Evolutionary conservation across 1,140 invertebrate species (phyloP), one percentile per base, ranked within the genome.

Genomic region (Drosophila burlai): DNA sequence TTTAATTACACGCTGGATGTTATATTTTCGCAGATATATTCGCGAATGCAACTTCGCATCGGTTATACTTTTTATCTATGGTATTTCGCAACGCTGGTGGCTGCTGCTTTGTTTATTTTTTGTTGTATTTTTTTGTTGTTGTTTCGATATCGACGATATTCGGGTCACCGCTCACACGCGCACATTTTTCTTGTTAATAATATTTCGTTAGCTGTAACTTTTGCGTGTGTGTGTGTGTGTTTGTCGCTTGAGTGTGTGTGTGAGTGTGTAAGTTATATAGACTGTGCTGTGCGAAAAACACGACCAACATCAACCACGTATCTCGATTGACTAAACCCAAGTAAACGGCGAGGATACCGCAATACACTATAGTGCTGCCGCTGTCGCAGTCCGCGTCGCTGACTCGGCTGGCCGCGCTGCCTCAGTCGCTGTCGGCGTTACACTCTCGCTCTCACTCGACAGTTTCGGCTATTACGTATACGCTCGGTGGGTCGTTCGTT

Each of bases 291-390:
- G 80, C 81, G 84, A 92, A 93, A 90, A 93, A 90, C 91, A 93
- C 92, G 91, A 92, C 91, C 90, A 93, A 92, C 90, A 91, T 91
- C 92, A 92, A 92, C 91, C 87, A 91, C 92, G 92, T 90, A 92
- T 91, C 90, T 92, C 92, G 91, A 93, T 93, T 93, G 84, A 93
- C 90, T 93, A 92, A 93, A 86, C 84, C 74, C 90, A 93, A 92
- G 86, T 81, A 92, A 90, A 83, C 75, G 91, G 77, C 91, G 85
- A 93, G 91, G 89, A 93, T 92, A 83, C 92, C 91, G 83, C 85
- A 80, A 92, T 86, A 92, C 83, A 91, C 84, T 89, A 81, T 50
- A 80, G 58, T 74, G 52, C n/a, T 45, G 47, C 24, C 54, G 18
- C 67, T 45, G 61, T 42, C 36, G 10, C 74, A 13, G 57, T n/a